Conservation (phyloP, 2,888 invertebrate genomes). For the Acanthosepion lycidas region DNA sequence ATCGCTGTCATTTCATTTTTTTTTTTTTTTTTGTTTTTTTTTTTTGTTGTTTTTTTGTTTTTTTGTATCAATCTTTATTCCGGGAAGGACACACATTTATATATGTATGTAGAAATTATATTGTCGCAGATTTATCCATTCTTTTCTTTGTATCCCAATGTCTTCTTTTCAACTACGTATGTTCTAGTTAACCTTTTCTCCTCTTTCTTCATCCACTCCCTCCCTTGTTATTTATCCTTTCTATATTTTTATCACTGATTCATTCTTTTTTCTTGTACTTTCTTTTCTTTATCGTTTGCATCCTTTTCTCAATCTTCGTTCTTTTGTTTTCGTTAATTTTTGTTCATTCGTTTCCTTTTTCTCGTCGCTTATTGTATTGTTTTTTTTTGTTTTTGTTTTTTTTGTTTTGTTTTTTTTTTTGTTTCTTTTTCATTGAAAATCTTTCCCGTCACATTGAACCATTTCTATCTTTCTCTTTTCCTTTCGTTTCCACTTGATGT, state of each 20-base stretch:
- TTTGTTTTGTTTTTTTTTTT: neutral
- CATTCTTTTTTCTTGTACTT: neutral
- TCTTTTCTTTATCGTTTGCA: neutral
- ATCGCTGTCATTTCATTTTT: neutral
- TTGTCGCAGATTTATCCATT: neutral
- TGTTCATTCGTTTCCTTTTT: neutral
- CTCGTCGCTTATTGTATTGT: neutral
- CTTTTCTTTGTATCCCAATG: neutral
- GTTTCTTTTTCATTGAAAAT: neutral
- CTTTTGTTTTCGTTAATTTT: too few species aligned
- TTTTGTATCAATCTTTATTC: too few species aligned
- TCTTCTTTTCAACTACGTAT: too few species aligned
- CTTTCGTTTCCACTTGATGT: too few species aligned
- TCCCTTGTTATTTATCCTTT: too few species aligned
- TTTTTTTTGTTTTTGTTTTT: neutral
- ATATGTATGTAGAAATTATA: neutral
- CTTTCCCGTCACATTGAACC: too few species aligned
- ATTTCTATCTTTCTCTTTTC: too few species aligned
- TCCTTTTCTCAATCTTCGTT: neutral
- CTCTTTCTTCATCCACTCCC: too few species aligned
- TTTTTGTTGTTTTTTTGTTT: neutral
- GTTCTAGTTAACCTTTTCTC: too few species aligned
- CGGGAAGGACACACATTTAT: neutral
- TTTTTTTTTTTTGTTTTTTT: neutral
- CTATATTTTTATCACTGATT: neutral